Conservation (phyloP, 2,113 vertebrate species). For the Harpagus bidentatus region DNA sequence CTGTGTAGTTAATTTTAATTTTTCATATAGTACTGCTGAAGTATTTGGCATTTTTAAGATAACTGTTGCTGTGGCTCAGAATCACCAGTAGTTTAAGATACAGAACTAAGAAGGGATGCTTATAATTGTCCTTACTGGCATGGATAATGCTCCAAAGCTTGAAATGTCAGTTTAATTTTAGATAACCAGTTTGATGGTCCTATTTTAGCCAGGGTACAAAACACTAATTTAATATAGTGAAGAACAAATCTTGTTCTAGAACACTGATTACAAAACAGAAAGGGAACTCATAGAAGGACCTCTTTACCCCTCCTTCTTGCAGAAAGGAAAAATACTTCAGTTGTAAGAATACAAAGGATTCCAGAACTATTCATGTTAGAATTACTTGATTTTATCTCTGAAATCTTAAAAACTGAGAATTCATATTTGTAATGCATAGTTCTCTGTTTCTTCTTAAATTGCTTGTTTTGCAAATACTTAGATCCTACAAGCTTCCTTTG, state of each 20-base stretch:
- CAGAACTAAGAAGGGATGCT: background rate
- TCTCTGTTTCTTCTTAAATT: background rate
- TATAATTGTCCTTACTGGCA: background rate
- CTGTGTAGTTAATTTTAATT: background rate
- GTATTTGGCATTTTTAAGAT: background rate
- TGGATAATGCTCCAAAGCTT: background rate
- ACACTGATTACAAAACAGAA: background rate
- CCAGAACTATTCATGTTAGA: background rate
- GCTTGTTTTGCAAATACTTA: background rate
- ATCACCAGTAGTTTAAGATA: background rate
- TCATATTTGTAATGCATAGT: background rate
- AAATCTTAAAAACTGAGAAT: background rate
- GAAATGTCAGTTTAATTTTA: background rate
- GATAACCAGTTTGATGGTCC: background rate
- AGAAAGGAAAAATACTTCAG: background rate
- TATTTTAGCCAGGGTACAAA: background rate
- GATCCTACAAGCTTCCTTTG: background rate
- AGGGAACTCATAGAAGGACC: background rate
- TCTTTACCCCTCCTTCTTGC: background rate
- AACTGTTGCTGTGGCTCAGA: background rate
- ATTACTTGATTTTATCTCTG: background rate
- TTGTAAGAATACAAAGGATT: background rate
- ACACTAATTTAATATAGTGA: background rate
- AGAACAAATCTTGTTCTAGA: background rate
- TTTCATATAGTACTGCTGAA: background rate